Base-by-base conservation (phyloP, 2,888 invertebrate genomes). In the Troides aeacus region DNA sequence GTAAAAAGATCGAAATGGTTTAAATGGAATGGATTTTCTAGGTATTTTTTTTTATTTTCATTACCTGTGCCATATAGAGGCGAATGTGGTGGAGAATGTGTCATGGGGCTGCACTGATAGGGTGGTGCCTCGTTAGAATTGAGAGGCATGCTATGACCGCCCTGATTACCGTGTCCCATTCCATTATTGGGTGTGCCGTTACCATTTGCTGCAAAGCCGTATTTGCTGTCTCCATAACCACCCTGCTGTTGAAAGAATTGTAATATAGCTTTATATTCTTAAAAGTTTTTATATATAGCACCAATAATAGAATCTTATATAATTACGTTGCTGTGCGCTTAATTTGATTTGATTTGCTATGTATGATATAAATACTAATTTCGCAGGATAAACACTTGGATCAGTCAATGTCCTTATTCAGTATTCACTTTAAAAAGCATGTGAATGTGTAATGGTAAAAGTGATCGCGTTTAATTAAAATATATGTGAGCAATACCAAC, bases 181-280 rank as follows among this genome's bases (percentile, higher is more conserved):
- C 82, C 83, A 76, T 79, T 74, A 63, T 79, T 85, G 72, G 84
- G 75, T 69, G 85, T 74, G 7, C 83, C 89, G 73, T 85, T 88
- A 63, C 86, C 83, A 78, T 89, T 93, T 72, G 93, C 78, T 71
- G 94, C 92, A 84, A 94, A 94, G 59, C 95, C 94, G 80, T 95
- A 95, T 79, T 95, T 95, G 84, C 93, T 94, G 85, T 95, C 95
- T 65, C 93, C 93, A 73, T 93, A 93, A 15, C 91, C 93, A 73
- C 91, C 89, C 83, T 92, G 91, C 92, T 91, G 84, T 80, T 74
- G 63, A 24, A 23, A 46, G 65, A 58, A 70, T 57, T 30, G 58
- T 66, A 53, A 61, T 39, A 0, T 56, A 1, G 18, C 15, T 50
- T 50, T 50, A 50, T 50, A 4, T 17, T 15, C 17, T 17, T 15